Percentiles rank a stretch among this genome's conserved stretches.
phyloP scores from a whole-genome alignment of 2,113 vertebrate species.

The Myotis brandtii region DNA sequence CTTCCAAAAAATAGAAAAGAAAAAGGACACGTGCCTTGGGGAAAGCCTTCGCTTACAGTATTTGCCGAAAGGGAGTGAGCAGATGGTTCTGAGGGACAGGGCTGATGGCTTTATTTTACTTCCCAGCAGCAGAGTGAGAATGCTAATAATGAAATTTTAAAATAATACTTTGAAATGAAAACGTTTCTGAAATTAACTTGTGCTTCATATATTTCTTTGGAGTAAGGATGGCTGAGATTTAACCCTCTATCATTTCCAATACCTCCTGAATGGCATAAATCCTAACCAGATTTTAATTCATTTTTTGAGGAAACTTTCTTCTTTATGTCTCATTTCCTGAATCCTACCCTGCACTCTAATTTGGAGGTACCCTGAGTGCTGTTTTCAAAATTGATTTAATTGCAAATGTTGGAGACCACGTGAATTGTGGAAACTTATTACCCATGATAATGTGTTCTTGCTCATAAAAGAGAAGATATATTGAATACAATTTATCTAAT shows the following conservation, averaged over 20 bases:
- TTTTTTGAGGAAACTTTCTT: constrained; percentile 29
- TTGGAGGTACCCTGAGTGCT: background rate
- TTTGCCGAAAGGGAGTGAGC: background rate
- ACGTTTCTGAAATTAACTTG: constrained; percentile 30
- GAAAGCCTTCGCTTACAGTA: background rate
- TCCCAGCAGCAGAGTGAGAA: background rate
- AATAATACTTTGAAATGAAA: constrained; percentile 49
- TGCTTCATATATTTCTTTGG: constrained; percentile 17
- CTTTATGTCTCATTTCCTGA: constrained; percentile 45
- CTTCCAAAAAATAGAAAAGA: background rate
- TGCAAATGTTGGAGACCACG: background rate
- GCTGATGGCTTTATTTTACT: background rate
- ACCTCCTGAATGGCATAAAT: constrained; percentile 18
- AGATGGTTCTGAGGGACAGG: background rate
- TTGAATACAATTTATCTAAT: background rate
- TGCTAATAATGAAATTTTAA: background rate
- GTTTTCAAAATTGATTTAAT: constrained; percentile 2
- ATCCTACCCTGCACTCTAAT: background rate
- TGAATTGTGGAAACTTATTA: background rate
- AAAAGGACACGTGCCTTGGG: background rate
- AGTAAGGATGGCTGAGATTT: constrained; percentile 45
- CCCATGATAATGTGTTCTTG: background rate
- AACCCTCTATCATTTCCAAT: constrained; percentile 18
- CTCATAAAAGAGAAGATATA: background rate
- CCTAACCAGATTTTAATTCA: constrained; percentile 37